phyloP scores from a whole-genome alignment of 2,888 invertebrate genomes.

The Erebia epiphron region DNA sequence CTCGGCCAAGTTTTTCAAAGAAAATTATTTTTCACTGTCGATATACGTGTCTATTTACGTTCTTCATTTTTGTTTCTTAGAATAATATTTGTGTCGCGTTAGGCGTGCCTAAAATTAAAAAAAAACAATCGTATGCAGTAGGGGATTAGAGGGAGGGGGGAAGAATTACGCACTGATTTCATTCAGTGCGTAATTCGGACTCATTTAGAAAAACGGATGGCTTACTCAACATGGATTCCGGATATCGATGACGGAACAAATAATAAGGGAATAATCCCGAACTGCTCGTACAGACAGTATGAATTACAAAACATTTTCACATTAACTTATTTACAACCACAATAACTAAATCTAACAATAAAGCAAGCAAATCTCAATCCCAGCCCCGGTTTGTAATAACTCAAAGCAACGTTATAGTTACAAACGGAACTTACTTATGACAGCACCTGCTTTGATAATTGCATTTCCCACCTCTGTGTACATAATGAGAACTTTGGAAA shows the following conservation, averaged over 20 bases:
- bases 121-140: no score
- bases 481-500: conserved; percentile 36
- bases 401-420: conserved; percentile 12
- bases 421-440: conserved; percentile 14
- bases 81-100: background rate
- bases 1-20: background rate
- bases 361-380: background rate
- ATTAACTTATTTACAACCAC: no score
- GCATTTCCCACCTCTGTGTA: conserved; percentile 28
- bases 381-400: background rate
- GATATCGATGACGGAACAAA: no score
- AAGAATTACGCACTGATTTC: no score
- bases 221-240: no score
- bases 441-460: conserved; percentile 27
- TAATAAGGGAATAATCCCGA: no score
- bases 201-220: no score
- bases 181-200: no score
- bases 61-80: background rate
- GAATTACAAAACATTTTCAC: no score
- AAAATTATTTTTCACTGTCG: background rate
- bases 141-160: no score
- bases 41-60: background rate
- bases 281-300: no score
- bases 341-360: background rate
- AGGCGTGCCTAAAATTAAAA: no score